These are phyloP conservation scores for Lerista edwardsae DNA, from an alignment of 2,797 vertebrate genomes.

Conservation along the genomic window DNA sequence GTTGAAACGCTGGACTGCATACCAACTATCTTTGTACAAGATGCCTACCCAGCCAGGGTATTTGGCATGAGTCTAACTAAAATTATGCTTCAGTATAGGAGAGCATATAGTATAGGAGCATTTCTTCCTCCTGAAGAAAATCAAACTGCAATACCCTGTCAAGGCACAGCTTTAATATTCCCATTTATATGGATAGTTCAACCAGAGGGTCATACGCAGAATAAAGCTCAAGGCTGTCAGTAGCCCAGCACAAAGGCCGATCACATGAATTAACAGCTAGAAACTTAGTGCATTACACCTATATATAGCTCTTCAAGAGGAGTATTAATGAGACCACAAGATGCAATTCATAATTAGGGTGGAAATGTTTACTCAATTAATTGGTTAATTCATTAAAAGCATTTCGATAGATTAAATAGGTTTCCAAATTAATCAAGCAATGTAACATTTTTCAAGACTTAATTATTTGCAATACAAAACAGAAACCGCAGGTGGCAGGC, in stretches of 20 bases:
- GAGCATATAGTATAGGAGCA: too few species aligned
- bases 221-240: background rate
- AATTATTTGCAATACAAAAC: too few species aligned
- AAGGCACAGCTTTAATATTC: background rate
- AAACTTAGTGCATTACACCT: background rate
- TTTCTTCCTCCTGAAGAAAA: background rate
- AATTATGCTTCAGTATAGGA: background rate
- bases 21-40: too few species aligned
- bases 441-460: background rate
- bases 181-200: background rate
- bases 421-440: background rate
- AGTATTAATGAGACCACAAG: background rate
- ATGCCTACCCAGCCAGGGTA: background rate
- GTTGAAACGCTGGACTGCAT: background rate
- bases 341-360: background rate
- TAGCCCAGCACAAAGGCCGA: background rate
- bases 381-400: background rate
- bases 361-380: background rate
- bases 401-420: conserved; percentile 3
- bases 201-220: background rate
- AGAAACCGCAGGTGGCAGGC: background rate
- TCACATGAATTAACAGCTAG: background rate
- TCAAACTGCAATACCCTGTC: background rate
- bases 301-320: background rate
- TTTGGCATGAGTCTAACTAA: background rate